Evolutionary conservation across 2,797 vertebrate species (phyloP).

Genomic region (Coregonus sp.): DNA sequence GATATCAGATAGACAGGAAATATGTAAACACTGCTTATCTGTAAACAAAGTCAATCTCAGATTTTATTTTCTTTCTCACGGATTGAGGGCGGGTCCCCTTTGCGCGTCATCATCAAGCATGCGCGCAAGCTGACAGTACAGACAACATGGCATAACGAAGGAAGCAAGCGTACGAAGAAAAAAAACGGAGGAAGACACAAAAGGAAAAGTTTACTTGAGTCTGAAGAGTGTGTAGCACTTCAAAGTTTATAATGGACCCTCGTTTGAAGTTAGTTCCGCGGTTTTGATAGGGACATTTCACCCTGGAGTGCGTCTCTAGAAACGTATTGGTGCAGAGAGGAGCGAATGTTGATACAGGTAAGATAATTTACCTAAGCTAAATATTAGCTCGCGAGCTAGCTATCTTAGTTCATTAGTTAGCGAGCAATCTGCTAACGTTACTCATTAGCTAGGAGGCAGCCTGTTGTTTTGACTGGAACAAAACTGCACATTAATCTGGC

Average conservation of each 20-base stretch:
- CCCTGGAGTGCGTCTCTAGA: constrained; percentile 11
- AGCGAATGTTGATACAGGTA: constrained; percentile 59
- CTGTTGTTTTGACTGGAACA: no score
- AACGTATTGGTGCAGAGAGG: constrained; percentile 20
- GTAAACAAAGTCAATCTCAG: not conserved
- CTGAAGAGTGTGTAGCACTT: constrained; percentile 12
- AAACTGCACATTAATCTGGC: no score
- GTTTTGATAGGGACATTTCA: constrained; percentile 19
- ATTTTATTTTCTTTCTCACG: not conserved
- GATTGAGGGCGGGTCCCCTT: not conserved
- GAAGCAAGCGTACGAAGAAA: constrained; percentile 30
- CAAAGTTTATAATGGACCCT: constrained; percentile 7
- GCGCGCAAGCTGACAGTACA: constrained; percentile 32
- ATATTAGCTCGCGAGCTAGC: not conserved
- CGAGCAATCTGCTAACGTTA: not conserved
- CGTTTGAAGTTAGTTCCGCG: no score
- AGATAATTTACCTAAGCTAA: constrained; percentile 23
- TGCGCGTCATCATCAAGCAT: constrained; percentile 31
- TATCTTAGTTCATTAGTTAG: not conserved
- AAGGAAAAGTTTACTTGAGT: constrained; percentile 49
- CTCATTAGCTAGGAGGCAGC: no score
- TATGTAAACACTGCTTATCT: not conserved
- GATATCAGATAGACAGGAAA: not conserved
- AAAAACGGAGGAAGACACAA: constrained; percentile 59
- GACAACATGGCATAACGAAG: constrained; percentile 57